Evolutionary conservation across 2,113 vertebrate genomes (phyloP), one percentile per base, ranked within the genome.

Genomic region (Semicossyphus pulcher): DNA sequence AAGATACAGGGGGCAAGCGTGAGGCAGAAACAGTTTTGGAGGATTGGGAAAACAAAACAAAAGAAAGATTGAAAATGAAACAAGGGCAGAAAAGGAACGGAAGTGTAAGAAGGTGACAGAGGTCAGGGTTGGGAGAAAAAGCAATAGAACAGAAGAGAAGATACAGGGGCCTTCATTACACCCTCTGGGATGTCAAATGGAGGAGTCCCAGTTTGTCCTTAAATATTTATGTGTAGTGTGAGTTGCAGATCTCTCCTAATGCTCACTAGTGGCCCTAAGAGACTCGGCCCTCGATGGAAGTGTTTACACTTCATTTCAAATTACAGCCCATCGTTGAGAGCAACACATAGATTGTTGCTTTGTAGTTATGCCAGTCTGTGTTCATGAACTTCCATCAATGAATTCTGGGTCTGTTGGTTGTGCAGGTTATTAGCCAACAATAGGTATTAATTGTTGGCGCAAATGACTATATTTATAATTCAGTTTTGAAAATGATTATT

Each of bases 211-310:
- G 71, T 90, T 82, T 90, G 86, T 89, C 80, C 90, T 91, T 92
- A 84, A 94, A 93, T 94, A 93, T 93, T 93, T 84, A 93, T 91
- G 92, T 61, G 51, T 25, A 77, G 76, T 81, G 65, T 80, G 81
- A 86, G 72, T 67, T 60, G 60, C 63, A 74, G 60, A 26, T 73
- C 78, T 84, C 76, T 77, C 75, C 80, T 90, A 92, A 89, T 92
- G 92, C 72, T 85, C 80, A 81, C 71, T 85, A 92, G 84, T 87
- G 86, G 77, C 87, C 90, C 88, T 83, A n/a, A 14, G 90, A 89
- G 87, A 82, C 80, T 60, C 14, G 59, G 78, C 60, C 65, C 67
- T 88, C 80, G 61, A 61, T 62, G 81, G 81, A 89, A 65, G 70
- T 52, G 69, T 58, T 26, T 78, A 72, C 86, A 83, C 86, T 91